Percentiles rank a stretch among this genome's conserved stretches.
Evolutionary conservation across 35 echinoderm and acorn worm genomes (phyloP).

Genomic region (Stichopus chloronotus): DNA sequence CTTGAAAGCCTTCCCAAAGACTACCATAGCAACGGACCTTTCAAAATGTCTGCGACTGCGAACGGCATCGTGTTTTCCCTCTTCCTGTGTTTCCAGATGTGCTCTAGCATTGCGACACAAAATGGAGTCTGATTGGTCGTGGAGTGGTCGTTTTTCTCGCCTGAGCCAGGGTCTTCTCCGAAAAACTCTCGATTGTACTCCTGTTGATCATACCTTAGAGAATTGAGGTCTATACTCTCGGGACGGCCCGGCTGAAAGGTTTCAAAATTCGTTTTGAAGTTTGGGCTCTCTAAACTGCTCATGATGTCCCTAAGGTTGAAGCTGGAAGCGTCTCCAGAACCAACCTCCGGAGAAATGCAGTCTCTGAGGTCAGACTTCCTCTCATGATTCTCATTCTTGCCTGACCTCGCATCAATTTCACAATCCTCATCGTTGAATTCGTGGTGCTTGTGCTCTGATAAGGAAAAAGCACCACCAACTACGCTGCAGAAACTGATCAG

Average conservation of each 20-base stretch:
- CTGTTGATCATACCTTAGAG: constrained; percentile 82
- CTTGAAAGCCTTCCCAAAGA: too few species aligned
- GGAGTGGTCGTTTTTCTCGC: neutral
- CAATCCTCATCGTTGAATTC: constrained; percentile 75
- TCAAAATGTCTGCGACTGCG: constrained; percentile 61
- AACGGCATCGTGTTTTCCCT: constrained; percentile 68
- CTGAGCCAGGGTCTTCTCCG: neutral
- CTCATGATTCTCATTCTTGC: neutral
- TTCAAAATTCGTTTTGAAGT: constrained; percentile 75
- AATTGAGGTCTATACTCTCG: constrained; percentile 82
- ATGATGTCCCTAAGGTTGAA: constrained; percentile 56
- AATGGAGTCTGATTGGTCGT: constrained; percentile 81
- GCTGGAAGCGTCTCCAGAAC: constrained; percentile 68
- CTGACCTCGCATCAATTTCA: constrained; percentile 19
- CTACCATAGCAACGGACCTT: constrained; percentile 49
- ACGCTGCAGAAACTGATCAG: constrained; percentile 77
- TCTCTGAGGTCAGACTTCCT: constrained; percentile 25
- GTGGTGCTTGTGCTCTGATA: constrained; percentile 75
- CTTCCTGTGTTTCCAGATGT: constrained; percentile 70
- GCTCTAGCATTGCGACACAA: constrained; percentile 75
- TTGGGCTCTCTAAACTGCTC: constrained; percentile 55
- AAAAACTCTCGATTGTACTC: constrained; percentile 91
- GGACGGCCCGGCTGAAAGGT: constrained; percentile 66
- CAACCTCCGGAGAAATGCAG: constrained; percentile 33
- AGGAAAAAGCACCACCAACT: constrained; percentile 78